phyloP scores from a whole-genome alignment of 1,140 invertebrate species.

The Paraescarpia echinospica region DNA sequence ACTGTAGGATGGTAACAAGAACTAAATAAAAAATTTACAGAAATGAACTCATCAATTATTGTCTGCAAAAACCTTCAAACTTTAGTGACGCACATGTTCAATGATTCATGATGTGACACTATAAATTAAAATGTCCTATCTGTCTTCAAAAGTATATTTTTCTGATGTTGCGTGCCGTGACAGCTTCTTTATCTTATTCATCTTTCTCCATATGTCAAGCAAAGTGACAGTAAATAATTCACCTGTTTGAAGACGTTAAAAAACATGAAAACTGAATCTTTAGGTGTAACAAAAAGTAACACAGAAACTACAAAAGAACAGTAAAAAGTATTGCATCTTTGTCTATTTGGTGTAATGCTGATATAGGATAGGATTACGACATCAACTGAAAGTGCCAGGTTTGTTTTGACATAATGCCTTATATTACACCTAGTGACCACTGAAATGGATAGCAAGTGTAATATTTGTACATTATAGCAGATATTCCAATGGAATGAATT shows the following conservation, averaged over 20 bases:
- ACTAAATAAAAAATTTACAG: neutral
- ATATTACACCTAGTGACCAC: neutral
- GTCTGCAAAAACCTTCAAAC: neutral
- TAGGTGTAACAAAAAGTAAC: neutral
- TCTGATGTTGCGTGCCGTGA: neutral
- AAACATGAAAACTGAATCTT: neutral
- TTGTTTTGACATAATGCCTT: neutral
- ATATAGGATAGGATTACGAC: too few species aligned
- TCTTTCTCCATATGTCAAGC: neutral
- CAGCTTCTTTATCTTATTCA: neutral
- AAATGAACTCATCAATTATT: neutral
- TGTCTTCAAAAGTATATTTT: neutral
- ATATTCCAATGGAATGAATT: neutral
- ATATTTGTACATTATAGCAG: neutral
- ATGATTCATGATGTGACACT: neutral
- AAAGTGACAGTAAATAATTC: neutral
- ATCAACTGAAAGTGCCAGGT: neutral
- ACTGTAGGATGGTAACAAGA: neutral
- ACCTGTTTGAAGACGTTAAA: neutral
- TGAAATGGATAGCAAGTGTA: neutral
- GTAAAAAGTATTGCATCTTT: neutral
- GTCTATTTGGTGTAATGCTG: neutral
- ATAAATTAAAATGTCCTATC: neutral
- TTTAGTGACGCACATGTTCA: neutral
- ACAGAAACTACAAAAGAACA: neutral